phyloP scores from a whole-genome alignment of 23 tunicate genomes.

The Corella eumyota region DNA sequence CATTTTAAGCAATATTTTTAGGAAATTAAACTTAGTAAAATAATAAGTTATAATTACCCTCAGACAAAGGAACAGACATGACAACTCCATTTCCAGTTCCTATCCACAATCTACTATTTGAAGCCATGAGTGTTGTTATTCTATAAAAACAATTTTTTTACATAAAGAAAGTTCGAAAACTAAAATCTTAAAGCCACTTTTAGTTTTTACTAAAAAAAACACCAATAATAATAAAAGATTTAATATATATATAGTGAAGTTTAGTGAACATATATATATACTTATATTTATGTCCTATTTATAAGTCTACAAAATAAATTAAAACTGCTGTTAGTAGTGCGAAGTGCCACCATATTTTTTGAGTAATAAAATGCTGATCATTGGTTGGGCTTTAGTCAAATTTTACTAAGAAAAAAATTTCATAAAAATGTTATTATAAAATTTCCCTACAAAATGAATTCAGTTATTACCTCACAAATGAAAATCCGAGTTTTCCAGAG shows the following conservation, averaged over 20 bases:
- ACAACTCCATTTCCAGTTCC: slow-evolving; percentile 95
- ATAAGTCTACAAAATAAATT: neutral
- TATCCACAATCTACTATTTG: slow-evolving; percentile 70
- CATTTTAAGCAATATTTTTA: too few species aligned
- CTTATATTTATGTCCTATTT: neutral
- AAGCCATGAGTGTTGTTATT: slow-evolving; percentile 53
- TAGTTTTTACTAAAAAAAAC: too few species aligned
- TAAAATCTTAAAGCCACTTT: too few species aligned
- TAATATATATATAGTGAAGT: too few species aligned
- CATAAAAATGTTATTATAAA: neutral
- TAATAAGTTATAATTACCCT: too few species aligned
- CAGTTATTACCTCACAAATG: slow-evolving; percentile 56
- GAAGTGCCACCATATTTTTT: neutral
- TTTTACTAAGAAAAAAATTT: neutral
- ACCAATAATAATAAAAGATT: too few species aligned
- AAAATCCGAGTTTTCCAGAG: slow-evolving; percentile 68
- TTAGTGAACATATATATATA: too few species aligned
- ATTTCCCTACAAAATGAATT: too few species aligned
- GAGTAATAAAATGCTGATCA: neutral
- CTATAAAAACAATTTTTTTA: slow-evolving; percentile 24
- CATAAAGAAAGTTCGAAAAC: too few species aligned
- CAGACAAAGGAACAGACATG: slow-evolving; percentile 74
- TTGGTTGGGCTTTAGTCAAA: neutral
- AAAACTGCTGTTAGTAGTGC: neutral
- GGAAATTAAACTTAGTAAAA: too few species aligned